These are phyloP conservation scores for Hydractinia echinata DNA, from an alignment of 30 jellyfish, hydroid and myxozoan species.

Conservation along the genomic window DNA sequence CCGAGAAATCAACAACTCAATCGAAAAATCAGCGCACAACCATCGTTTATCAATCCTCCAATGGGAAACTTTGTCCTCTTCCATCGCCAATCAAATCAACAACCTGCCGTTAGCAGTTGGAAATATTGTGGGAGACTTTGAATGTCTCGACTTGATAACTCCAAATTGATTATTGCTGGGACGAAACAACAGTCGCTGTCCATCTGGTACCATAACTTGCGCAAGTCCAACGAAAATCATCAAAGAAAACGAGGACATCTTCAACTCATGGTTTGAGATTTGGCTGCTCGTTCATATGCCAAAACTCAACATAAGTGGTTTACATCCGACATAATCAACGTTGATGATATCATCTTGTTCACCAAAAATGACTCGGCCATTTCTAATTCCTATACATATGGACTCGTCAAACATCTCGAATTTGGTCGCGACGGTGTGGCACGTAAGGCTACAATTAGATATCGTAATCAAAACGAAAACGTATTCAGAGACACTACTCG, in stretches of 20 bases:
- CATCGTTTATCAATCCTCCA: constrained; percentile 22
- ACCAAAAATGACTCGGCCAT: neutral
- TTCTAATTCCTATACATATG: neutral
- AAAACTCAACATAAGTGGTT: neutral
- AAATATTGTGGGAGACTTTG: neutral
- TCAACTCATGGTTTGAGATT: neutral
- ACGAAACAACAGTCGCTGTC: neutral
- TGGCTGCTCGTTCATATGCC: neutral
- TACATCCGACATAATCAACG: neutral
- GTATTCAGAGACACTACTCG: neutral
- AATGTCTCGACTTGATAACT: no score
- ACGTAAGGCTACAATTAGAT: neutral
- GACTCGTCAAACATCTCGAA: neutral
- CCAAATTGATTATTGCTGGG: neutral
- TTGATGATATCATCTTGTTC: neutral
- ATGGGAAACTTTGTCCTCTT: constrained; percentile 10
- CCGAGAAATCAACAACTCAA: constrained; percentile 20
- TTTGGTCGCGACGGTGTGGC: neutral
- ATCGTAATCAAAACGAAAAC: neutral
- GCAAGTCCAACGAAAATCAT: neutral
- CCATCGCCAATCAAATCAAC: neutral
- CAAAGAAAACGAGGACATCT: neutral
- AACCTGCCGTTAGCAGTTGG: neutral
- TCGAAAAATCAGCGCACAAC: constrained; percentile 2
- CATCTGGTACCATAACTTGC: neutral